Evolutionary conservation across 2,797 vertebrate species (phyloP), one percentile per base, ranked within the genome.

Genomic region (Periparus ater): DNA sequence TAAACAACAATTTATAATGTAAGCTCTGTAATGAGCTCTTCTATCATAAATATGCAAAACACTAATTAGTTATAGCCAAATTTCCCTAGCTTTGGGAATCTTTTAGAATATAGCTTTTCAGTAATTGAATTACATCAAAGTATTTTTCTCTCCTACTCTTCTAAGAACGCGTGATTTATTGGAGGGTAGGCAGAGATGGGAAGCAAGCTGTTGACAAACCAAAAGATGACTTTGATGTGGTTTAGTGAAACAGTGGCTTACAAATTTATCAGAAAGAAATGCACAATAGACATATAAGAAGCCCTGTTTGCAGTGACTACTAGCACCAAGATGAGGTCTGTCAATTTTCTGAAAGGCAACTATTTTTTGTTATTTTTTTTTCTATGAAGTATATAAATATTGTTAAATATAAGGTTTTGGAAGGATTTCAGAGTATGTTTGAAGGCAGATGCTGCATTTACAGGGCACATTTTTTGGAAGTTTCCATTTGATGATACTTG

Each of bases 1-100:
- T 90, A 84, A 94, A 93, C 91, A 92, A 75, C 61, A 62, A 89
- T 95, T 93, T 88, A 76, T 88, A 85, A 84, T 70, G 57, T 75
- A 62, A 83, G 72, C 58, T 88, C 50, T 65, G n/a, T 92, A 90
- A 90, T 92, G 58, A 95, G 67, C 50, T 91, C n/a, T 88, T 76
- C 57, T 63, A 11, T 70, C 47, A 77, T 91, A 87, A 91, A 92
- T 88, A 78, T 73, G 67, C 50, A 95, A 85, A 88, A 48, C 48
- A 75, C 38, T 94, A 94, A 94, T 86, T 93, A 95, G 66, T 91
- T 87, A 74, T 48, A 77, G 20, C n/a, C 66, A 65, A 88, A 93
- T 88, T 71, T 68, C 87, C n/a, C 60, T 77, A 63, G 67, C 72
- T 91, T 86, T 89, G 73, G 57, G 79, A 91, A 50, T 82, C 74